phyloP scores from a whole-genome alignment of 1,140 invertebrate species.

The Brachionus angularis region DNA sequence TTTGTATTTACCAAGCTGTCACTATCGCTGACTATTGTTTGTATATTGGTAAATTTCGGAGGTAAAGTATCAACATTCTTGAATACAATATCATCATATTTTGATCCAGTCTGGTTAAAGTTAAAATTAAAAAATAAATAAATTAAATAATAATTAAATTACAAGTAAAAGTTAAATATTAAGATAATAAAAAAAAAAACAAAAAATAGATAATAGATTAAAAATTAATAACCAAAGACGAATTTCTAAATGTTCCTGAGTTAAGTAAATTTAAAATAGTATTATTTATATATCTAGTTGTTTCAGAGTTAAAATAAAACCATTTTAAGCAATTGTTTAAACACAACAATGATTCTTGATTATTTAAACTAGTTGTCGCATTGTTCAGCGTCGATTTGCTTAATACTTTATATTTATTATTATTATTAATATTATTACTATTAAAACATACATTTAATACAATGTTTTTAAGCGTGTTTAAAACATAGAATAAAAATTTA shows the following conservation, averaged over 20 bases:
- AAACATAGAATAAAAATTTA: no score
- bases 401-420: no score
- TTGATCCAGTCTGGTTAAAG: slow-evolving; percentile 6
- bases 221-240: slow-evolving; percentile 13
- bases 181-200: no score
- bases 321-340: slow-evolving; percentile 30
- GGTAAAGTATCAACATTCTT: slow-evolving; percentile 20
- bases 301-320: slow-evolving; percentile 36
- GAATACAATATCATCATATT: slow-evolving; percentile 12
- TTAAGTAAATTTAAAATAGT: slow-evolving; percentile 22
- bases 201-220: no score
- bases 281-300: slow-evolving; percentile 1
- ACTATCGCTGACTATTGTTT: slow-evolving; percentile 10
- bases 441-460: no score
- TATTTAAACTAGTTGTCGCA: no score
- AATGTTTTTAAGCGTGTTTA: no score
- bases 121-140: neutral
- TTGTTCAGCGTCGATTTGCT: no score
- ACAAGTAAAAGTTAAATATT: no score
- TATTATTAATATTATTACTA: no score
- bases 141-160: neutral
- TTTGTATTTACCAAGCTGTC: slow-evolving; percentile 9
- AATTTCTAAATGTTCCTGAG: slow-evolving; percentile 9
- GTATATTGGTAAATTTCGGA: slow-evolving; percentile 18
- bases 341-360: neutral